A percentile compares a stretch with the other conserved stretches of the same genome.
Conservation (phyloP, 2,888 invertebrate genomes). For the Phlogophora meticulosa region DNA sequence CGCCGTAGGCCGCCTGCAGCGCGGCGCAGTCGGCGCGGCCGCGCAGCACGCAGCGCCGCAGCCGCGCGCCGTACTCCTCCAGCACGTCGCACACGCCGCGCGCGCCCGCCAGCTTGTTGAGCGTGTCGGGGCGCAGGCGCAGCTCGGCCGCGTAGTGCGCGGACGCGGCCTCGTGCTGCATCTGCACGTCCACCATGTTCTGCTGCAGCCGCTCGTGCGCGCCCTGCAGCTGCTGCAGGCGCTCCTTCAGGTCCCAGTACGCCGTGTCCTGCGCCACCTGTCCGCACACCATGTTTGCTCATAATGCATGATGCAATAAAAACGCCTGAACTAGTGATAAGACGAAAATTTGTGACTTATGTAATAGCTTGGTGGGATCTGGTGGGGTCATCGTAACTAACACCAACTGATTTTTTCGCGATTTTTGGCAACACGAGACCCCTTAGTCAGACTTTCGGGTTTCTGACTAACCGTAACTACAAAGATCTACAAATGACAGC, state of each 20-base stretch:
- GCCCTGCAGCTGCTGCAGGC: constrained; percentile 77
- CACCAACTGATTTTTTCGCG: too few species aligned
- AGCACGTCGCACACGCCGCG: constrained; percentile 81
- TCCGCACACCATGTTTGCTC: too few species aligned
- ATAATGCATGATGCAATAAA: too few species aligned
- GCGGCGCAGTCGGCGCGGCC: constrained; percentile 76
- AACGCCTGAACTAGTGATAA: too few species aligned
- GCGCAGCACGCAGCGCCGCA: constrained; percentile 77
- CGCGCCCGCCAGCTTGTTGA: constrained; percentile 76
- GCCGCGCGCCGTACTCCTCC: constrained; percentile 75
- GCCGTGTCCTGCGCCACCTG: constrained; percentile 86
- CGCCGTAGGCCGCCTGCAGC: constrained; percentile 74
- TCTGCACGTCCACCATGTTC: constrained; percentile 86
- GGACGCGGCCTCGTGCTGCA: constrained; percentile 84
- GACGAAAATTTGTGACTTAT: too few species aligned
- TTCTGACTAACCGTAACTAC: too few species aligned
- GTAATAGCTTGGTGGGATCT: too few species aligned
- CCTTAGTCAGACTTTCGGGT: too few species aligned
- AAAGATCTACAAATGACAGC: too few species aligned
- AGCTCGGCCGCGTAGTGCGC: constrained; percentile 83
- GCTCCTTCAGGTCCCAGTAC: constrained; percentile 84
- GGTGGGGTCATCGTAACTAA: too few species aligned
- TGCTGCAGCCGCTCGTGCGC: constrained; percentile 84
- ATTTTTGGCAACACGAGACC: too few species aligned
- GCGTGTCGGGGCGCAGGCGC: constrained; percentile 81